These are phyloP conservation scores for Aplysia californica DNA, from an alignment of 1,140 invertebrate genomes.

Conservation along the genomic window DNA sequence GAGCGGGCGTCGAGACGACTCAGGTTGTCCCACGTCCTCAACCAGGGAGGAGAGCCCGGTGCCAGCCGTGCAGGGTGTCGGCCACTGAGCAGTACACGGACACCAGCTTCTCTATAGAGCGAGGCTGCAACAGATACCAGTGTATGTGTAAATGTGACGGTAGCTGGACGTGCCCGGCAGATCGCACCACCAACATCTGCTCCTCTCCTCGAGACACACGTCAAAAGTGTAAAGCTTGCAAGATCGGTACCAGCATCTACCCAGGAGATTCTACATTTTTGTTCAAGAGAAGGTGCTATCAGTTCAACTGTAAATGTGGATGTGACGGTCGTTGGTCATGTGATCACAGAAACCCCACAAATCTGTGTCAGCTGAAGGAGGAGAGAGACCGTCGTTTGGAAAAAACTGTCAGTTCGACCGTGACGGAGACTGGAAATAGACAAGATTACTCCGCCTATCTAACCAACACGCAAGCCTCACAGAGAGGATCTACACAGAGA, in stretches of 20 bases:
- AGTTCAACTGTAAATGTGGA: conserved; percentile 40
- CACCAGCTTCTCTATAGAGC: conserved; percentile 29
- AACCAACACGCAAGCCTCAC: neutral
- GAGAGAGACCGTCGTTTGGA: no score
- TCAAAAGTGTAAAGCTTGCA: conserved; percentile 25
- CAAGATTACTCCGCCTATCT: no score
- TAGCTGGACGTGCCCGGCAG: conserved; percentile 33
- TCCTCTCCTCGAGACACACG: neutral
- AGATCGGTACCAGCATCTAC: conserved; percentile 24
- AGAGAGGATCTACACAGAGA: neutral
- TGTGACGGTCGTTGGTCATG: conserved; percentile 40
- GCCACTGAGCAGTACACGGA: conserved; percentile 21
- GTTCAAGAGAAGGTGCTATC: conserved; percentile 34
- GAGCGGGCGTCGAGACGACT: neutral
- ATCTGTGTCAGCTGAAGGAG: conserved; percentile 34
- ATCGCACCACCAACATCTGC: conserved; percentile 28
- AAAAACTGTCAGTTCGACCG: no score
- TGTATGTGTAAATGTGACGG: conserved; percentile 51
- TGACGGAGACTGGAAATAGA: no score
- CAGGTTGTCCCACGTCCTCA: no score
- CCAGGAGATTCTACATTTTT: conserved; percentile 35
- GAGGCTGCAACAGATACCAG: conserved; percentile 40
- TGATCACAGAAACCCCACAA: conserved; percentile 31
- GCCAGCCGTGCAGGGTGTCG: conserved; percentile 9
- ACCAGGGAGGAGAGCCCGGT: neutral